A percentile compares a stretch with the other conserved stretches of the same genome.
These are phyloP conservation scores for Ridgeia piscesae DNA, from an alignment of 1,140 invertebrate genomes.

Conservation along the genomic window DNA sequence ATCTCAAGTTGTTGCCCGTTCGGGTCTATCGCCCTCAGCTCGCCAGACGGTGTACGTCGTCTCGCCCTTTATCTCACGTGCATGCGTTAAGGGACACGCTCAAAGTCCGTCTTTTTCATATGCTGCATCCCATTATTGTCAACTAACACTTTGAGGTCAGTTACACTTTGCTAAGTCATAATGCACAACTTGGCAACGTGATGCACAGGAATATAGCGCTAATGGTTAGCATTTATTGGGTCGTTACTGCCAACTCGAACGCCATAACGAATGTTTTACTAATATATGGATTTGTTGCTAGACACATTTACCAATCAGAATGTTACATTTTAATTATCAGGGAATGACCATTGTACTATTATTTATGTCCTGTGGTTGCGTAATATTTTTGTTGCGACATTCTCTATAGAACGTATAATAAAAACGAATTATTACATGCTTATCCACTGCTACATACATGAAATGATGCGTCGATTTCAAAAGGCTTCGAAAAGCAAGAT, in stretches of 20 bases:
- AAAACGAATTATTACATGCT: no score
- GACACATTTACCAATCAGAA: not conserved
- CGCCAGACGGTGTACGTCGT: not conserved
- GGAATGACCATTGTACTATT: not conserved
- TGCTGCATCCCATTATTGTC: not conserved
- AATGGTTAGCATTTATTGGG: no score
- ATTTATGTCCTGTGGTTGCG: not conserved
- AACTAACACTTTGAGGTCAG: not conserved
- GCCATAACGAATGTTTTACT: no score
- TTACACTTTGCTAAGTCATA: not conserved
- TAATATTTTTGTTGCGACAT: not conserved
- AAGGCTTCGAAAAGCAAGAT: no score
- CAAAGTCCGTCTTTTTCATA: not conserved
- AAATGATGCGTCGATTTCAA: no score
- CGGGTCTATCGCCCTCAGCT: not conserved
- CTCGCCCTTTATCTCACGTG: not conserved
- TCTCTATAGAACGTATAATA: no score
- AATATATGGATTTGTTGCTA: no score
- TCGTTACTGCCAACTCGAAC: no score
- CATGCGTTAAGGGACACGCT: not conserved
- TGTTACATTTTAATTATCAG: not conserved
- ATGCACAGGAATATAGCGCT: no score
- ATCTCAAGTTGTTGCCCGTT: not conserved
- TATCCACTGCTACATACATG: no score
- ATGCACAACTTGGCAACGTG: no score